phyloP scores from a whole-genome alignment of 2,113 vertebrate genomes.

The Danio rerio region DNA sequence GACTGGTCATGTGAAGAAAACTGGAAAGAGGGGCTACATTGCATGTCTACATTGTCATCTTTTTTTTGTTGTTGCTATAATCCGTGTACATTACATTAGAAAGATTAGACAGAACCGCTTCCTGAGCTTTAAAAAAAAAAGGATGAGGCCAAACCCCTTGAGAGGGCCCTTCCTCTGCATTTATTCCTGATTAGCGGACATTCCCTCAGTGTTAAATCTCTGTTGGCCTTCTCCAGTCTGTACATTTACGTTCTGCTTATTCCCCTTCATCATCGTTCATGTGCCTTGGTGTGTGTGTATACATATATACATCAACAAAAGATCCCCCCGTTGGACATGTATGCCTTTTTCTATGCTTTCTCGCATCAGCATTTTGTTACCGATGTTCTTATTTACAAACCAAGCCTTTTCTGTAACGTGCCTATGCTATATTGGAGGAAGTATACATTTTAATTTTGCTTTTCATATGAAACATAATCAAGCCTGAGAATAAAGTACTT shows the following conservation, averaged over 20 bases:
- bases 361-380: constrained; percentile 61
- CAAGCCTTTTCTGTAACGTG: constrained; percentile 80
- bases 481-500: constrained; percentile 84
- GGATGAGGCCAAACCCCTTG: not conserved
- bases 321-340: constrained; percentile 47
- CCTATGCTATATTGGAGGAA: constrained; percentile 76
- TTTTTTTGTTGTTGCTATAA: not conserved
- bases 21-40: not conserved
- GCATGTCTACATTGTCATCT: not conserved
- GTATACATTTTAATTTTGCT: constrained; percentile 78
- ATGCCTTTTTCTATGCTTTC: constrained; percentile 49
- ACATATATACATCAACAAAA: constrained; percentile 62
- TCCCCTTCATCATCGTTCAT: constrained; percentile 56
- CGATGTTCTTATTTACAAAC: constrained; percentile 70
- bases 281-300: constrained; percentile 58
- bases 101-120: not conserved
- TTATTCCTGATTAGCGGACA: not conserved
- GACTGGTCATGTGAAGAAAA: not conserved
- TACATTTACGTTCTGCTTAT: constrained; percentile 1
- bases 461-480: constrained; percentile 84
- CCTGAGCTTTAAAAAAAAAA: not conserved
- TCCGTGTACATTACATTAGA: not conserved
- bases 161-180: not conserved
- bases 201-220: constrained; percentile 20
- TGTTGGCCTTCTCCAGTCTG: constrained; percentile 4